A percentile compares a stretch with the other conserved stretches of the same genome.
Evolutionary conservation across 2,113 vertebrate genomes (phyloP).

Genomic region (Cervus canadensis): DNA sequence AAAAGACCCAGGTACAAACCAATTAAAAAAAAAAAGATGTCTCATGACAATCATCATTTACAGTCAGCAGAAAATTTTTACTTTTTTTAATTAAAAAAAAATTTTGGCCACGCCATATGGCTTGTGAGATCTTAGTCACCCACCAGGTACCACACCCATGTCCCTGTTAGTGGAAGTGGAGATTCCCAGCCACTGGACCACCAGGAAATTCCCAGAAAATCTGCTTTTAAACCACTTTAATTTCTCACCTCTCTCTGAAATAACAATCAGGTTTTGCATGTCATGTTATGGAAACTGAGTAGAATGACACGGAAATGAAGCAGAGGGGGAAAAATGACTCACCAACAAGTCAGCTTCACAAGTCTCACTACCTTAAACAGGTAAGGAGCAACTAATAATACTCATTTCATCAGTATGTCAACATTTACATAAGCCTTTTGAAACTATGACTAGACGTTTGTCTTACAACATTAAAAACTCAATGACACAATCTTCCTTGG

Average conservation of each 20-base stretch:
- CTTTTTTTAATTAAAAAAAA: neutral
- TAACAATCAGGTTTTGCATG: neutral
- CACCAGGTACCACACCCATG: neutral
- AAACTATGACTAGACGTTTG: constrained; percentile 16
- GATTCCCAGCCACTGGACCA: neutral
- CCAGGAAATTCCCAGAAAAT: neutral
- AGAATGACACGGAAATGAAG: constrained; percentile 1
- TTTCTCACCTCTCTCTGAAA: constrained; percentile 31
- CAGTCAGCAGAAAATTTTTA: neutral
- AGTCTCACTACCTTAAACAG: neutral
- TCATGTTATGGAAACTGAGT: neutral
- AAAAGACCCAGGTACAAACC: neutral
- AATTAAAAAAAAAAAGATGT: neutral
- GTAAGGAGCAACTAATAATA: neutral
- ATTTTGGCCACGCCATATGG: neutral
- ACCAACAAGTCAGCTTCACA: neutral
- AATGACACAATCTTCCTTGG: neutral
- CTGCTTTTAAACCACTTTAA: constrained; percentile 30
- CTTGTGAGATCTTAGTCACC: neutral
- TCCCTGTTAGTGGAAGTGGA: neutral
- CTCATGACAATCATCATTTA: neutral
- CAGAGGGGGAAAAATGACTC: neutral
- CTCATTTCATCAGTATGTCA: neutral
- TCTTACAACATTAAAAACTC: constrained; percentile 15
- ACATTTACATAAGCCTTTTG: neutral